Evolutionary conservation across 2,888 invertebrate species (phyloP).

Genomic region (Epistrophella euchroma): DNA sequence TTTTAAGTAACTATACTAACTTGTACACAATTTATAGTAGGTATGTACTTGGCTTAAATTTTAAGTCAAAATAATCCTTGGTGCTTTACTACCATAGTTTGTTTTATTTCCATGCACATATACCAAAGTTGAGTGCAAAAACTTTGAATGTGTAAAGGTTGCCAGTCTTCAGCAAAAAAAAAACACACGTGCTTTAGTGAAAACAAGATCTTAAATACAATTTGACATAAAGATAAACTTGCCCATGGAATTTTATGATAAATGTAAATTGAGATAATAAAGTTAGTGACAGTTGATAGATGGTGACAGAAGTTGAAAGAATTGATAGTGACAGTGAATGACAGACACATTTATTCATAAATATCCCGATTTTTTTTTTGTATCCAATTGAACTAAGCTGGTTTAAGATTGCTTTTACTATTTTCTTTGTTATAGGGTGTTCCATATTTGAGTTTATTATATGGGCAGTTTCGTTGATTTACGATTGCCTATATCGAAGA

Average conservation of each 20-base stretch:
- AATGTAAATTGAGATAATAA: constrained; percentile 25
- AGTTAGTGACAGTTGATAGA: constrained; percentile 14
- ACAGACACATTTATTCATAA: constrained; percentile 8
- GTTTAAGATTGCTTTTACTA: not conserved
- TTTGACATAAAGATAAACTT: constrained; percentile 10
- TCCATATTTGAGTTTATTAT: not conserved
- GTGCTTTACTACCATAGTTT: not conserved
- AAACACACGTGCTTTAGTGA: constrained; percentile 20
- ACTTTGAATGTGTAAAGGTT: not conserved
- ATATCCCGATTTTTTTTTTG: not conserved
- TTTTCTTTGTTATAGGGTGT: not conserved
- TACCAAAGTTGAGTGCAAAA: not conserved
- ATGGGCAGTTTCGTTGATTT: not conserved
- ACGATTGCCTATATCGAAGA: no score
- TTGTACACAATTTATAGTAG: not conserved
- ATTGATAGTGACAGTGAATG: constrained; percentile 30
- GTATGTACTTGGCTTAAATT: not conserved
- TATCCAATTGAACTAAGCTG: not conserved
- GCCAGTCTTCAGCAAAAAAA: not conserved
- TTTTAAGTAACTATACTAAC: not conserved
- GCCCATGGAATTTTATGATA: not conserved
- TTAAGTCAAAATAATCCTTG: not conserved
- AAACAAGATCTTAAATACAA: constrained; percentile 13
- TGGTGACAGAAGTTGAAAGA: not conserved
- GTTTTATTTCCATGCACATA: not conserved